These are phyloP conservation scores for Centropyge bicolor DNA, from an alignment of 2,797 vertebrate genomes.

Conservation along the genomic window DNA sequence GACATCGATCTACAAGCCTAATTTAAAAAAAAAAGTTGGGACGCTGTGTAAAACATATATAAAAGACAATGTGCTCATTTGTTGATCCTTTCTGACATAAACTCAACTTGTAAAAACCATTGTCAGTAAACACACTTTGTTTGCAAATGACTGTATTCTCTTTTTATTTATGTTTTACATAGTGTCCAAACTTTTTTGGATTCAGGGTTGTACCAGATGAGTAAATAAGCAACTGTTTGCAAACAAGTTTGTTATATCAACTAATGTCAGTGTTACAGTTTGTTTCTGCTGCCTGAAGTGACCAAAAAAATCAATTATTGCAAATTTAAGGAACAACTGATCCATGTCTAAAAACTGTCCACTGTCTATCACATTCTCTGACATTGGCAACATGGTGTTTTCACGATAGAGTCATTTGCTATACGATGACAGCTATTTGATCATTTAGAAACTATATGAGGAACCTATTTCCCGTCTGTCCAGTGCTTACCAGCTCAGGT, in stretches of 20 bases:
- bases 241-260: not conserved
- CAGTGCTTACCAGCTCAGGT: constrained; percentile 84
- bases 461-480: constrained; percentile 19
- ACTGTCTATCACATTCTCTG: not conserved
- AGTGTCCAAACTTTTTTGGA: too few relatives aligned
- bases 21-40: too few relatives aligned
- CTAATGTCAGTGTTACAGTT: not conserved
- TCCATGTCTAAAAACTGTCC: not conserved
- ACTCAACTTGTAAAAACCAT: too few relatives aligned
- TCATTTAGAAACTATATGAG: constrained; percentile 25
- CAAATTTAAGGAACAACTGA: not conserved
- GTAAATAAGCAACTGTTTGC: not conserved
- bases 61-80: too few relatives aligned
- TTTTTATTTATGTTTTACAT: too few relatives aligned
- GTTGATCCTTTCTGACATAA: too few relatives aligned
- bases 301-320: not conserved
- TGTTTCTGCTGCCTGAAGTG: not conserved
- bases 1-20: too few relatives aligned
- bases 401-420: not conserved
- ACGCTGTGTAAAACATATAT: too few relatives aligned
- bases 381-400: not conserved
- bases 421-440: not conserved
- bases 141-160: too few relatives aligned
- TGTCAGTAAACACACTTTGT: too few relatives aligned
- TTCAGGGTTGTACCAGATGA: too few relatives aligned